These are phyloP conservation scores for Nasonia oneida DNA, from an alignment of 2,888 invertebrate species.

Conservation along the genomic window DNA sequence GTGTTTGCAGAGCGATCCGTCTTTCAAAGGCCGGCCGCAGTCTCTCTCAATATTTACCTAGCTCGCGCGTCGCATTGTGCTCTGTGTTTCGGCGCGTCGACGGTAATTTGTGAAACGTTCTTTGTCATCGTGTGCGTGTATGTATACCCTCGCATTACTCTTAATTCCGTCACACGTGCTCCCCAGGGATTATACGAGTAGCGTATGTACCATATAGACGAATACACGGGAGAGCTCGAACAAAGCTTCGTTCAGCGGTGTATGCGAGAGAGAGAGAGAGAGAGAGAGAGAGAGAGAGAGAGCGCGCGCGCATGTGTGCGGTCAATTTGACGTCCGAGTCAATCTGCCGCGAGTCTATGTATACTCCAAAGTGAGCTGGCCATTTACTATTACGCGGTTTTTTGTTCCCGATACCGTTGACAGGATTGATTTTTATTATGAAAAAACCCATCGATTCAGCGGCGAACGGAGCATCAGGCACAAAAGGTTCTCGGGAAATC, in stretches of 20 bases:
- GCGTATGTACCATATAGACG: not conserved
- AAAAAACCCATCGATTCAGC: too few relatives aligned
- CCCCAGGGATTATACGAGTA: not conserved
- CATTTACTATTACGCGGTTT: not conserved
- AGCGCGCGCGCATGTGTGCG: not conserved
- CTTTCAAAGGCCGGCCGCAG: conserved; percentile 27
- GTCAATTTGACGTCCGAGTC: not conserved
- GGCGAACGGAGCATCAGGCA: not conserved
- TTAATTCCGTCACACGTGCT: conserved; percentile 16
- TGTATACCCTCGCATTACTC: conserved; percentile 2
- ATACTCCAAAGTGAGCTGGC: not conserved
- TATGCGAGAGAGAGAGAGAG: too few relatives aligned
- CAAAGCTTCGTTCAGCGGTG: not conserved
- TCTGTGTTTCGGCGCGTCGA: conserved; percentile 16
- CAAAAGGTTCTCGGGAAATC: not conserved
- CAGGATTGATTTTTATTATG: too few relatives aligned
- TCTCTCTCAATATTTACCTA: conserved; percentile 47
- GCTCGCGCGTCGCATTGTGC: conserved; percentile 6
- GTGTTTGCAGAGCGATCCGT: conserved; percentile 21
- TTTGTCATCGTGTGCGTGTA: conserved; percentile 22
- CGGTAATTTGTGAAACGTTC: conserved; percentile 48
- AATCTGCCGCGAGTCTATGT: not conserved
- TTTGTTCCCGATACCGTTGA: not conserved
- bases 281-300: not conserved
- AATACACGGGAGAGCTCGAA: not conserved